phyloP scores from a whole-genome alignment of 1,140 invertebrate species.

The Globodera ellingtonae region DNA sequence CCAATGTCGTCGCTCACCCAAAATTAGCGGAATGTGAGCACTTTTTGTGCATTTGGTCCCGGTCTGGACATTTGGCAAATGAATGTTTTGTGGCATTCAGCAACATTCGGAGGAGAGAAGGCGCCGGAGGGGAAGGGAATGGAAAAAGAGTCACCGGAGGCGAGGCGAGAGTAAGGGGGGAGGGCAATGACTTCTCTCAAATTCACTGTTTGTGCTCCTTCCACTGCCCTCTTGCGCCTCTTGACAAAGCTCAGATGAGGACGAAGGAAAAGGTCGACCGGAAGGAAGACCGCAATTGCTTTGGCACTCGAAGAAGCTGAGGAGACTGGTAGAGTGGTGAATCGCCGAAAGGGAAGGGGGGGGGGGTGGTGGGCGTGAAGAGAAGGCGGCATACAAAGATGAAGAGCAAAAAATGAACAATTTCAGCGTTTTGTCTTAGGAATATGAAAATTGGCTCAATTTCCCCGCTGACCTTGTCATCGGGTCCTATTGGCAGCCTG shows the following conservation, averaged over 20 bases:
- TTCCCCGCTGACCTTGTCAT: not conserved
- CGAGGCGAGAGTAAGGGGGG: not conserved
- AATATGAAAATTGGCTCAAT: not conserved
- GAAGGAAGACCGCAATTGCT: constrained; percentile 25
- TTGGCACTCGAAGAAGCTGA: not conserved
- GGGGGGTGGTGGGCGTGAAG: too few species aligned
- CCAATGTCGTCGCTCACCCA: not conserved
- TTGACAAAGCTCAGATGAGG: not conserved
- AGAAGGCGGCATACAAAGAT: too few species aligned
- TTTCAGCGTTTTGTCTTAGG: too few species aligned
- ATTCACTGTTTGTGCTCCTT: not conserved
- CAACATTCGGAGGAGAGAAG: not conserved
- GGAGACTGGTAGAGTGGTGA: too few species aligned
- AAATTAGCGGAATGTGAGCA: not conserved
- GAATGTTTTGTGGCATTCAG: constrained; percentile 5
- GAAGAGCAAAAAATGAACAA: too few species aligned
- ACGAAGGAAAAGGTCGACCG: constrained; percentile 11
- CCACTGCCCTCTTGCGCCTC: too few species aligned
- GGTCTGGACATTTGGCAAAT: not conserved
- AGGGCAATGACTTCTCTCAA: not conserved
- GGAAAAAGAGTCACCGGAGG: not conserved
- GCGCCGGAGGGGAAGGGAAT: not conserved
- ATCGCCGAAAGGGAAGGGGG: not conserved
- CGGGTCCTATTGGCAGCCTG: not conserved
- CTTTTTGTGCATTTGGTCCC: constrained; percentile 1